These are phyloP conservation scores for Pseudopleuronectes americanus DNA, from an alignment of 2,797 vertebrate genomes.

Conservation along the genomic window DNA sequence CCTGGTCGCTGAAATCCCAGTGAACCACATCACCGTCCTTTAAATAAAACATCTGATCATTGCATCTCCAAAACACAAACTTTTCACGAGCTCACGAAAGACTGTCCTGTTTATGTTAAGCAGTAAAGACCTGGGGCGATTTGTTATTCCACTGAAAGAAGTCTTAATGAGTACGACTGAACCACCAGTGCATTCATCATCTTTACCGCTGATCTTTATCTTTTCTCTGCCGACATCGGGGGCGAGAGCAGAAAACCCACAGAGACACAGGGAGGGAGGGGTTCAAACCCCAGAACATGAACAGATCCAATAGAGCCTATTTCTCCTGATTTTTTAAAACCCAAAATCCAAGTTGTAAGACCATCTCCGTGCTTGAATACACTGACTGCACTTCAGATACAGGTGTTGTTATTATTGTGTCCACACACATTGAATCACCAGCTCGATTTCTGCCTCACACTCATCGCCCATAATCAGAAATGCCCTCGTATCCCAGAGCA, in stretches of 20 bases:
- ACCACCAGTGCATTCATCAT: too few relatives aligned
- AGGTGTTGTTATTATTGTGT: constrained; percentile 18
- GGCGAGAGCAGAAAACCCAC: too few relatives aligned
- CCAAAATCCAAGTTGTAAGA: too few relatives aligned
- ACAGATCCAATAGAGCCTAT: too few relatives aligned
- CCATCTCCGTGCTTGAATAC: background rate
- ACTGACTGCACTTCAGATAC: background rate
- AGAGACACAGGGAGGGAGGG: too few relatives aligned
- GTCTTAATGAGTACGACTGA: too few relatives aligned
- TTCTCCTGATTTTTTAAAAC: too few relatives aligned
- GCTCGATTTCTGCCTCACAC: constrained; percentile 1
- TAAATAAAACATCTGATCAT: too few relatives aligned
- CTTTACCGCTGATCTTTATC: background rate
- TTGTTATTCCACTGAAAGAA: background rate
- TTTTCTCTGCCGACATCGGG: background rate
- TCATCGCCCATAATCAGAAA: constrained; percentile 23
- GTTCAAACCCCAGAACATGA: too few relatives aligned
- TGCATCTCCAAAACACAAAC: background rate
- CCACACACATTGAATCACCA: constrained; percentile 13
- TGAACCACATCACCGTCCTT: background rate
- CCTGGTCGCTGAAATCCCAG: too few relatives aligned
- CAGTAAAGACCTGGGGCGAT: background rate
- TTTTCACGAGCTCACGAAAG: background rate
- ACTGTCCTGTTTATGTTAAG: background rate
- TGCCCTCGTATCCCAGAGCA: constrained; percentile 41